Conservation (phyloP, 1,140 invertebrate genomes). For the Bombus breviceps region DNA sequence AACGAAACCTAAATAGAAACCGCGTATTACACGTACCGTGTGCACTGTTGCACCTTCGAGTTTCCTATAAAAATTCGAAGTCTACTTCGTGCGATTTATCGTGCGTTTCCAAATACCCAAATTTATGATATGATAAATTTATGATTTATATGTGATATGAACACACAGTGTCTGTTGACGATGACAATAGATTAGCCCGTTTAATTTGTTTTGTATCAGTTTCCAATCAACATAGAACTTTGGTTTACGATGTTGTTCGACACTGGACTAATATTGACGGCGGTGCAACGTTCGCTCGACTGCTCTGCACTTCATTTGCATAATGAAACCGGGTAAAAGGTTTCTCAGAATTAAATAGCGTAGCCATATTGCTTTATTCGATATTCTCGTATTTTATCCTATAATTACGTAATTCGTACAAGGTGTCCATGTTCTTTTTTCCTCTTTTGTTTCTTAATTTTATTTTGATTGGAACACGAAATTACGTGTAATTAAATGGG, state of each 20-base stretch:
- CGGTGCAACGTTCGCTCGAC: neutral
- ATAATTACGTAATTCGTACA: neutral
- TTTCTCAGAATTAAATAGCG: neutral
- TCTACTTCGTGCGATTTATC: no score
- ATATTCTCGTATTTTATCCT: neutral
- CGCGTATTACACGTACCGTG: no score
- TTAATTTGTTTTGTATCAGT: slow-evolving; percentile 19
- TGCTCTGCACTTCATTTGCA: neutral
- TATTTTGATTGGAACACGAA: no score
- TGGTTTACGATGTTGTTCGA: slow-evolving; percentile 14
- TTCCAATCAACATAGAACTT: neutral
- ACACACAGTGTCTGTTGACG: neutral
- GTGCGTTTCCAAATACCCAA: no score
- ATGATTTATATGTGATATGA: no score
- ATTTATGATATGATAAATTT: no score
- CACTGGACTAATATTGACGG: slow-evolving; percentile 7
- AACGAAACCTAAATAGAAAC: no score
- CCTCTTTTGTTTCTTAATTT: no score
- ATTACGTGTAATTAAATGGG: neutral
- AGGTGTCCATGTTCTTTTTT: neutral
- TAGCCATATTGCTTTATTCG: no score
- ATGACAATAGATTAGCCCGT: neutral
- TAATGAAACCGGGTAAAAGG: neutral
- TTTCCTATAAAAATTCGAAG: no score
- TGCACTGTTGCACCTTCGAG: no score